Evolutionary conservation across 2,113 vertebrate genomes (phyloP).

Genomic region (Bos javanicus): DNA sequence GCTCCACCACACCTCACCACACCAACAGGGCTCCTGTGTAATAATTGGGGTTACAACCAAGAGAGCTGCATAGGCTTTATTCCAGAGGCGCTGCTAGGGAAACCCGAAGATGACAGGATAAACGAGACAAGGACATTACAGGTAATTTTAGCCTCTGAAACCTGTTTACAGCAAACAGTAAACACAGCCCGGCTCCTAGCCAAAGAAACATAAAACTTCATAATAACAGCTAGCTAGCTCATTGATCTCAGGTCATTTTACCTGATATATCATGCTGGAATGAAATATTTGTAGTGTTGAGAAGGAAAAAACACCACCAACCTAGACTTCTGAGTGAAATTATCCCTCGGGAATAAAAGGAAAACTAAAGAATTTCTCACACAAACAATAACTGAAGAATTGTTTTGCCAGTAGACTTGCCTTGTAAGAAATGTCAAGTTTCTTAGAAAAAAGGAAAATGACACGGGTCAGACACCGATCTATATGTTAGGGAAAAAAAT

Average conservation of each 20-base stretch:
- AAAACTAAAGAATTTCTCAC: neutral
- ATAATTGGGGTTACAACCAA: neutral
- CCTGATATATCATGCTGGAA: neutral
- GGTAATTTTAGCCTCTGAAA: neutral
- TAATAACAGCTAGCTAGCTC: neutral
- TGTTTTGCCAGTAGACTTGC: neutral
- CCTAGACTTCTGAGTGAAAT: neutral
- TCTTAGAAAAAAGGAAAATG: neutral
- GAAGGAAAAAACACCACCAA: neutral
- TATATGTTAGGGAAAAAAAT: neutral
- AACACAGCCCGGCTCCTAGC: neutral
- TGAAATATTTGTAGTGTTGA: neutral
- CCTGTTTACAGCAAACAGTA: neutral
- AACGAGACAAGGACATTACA: neutral
- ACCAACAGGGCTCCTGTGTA: neutral
- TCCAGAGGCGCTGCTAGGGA: neutral
- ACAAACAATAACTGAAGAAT: neutral
- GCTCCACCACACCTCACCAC: neutral
- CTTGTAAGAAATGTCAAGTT: neutral
- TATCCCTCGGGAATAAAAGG: neutral
- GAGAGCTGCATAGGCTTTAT: neutral
- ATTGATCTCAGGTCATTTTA: neutral
- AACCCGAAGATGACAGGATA: neutral
- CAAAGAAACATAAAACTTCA: neutral
- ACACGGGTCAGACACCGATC: neutral